Conservation (phyloP, 2,113 vertebrate species). For the Paracanthobrama guichenoti region DNA sequence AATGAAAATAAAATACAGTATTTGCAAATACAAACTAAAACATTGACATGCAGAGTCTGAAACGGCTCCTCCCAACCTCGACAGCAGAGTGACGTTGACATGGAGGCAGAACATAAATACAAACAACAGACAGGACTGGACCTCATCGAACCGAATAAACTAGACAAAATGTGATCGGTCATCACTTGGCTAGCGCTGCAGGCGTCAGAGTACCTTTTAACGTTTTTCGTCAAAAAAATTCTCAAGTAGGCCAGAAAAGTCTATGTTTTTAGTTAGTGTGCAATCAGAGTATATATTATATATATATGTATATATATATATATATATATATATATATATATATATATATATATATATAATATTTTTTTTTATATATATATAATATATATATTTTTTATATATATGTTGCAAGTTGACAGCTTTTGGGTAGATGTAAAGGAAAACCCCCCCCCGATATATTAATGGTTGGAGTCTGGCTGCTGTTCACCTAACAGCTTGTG, state of each 20-base stretch:
- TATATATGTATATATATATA: too few species aligned
- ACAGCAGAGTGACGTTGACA: conserved; percentile 76
- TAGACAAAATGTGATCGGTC: conserved; percentile 13
- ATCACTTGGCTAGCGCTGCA: conserved; percentile 19
- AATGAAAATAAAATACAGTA: conserved; percentile 87
- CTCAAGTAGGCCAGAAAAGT: conserved; percentile 14
- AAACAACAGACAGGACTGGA: conserved; percentile 18
- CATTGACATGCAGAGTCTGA: conserved; percentile 85
- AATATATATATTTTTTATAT: neutral
- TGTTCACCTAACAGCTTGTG: conserved; percentile 21
- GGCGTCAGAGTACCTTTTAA: conserved; percentile 19
- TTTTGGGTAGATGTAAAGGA: neutral
- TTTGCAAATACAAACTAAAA: conserved; percentile 86
- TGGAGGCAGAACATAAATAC: conserved; percentile 44
- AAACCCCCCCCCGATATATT: too few species aligned
- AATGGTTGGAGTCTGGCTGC: conserved; percentile 20
- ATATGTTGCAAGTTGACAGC: neutral
- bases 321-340: conserved; percentile 10
- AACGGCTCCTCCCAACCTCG: conserved; percentile 72
- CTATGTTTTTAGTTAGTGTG: neutral
- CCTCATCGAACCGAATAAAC: conserved; percentile 1
- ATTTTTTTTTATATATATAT: neutral
- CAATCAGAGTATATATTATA: too few species aligned
- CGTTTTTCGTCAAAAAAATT: neutral
- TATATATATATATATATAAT: neutral